Evolutionary conservation across 2,888 invertebrate genomes (phyloP).

Genomic region (Spodoptera picta): DNA sequence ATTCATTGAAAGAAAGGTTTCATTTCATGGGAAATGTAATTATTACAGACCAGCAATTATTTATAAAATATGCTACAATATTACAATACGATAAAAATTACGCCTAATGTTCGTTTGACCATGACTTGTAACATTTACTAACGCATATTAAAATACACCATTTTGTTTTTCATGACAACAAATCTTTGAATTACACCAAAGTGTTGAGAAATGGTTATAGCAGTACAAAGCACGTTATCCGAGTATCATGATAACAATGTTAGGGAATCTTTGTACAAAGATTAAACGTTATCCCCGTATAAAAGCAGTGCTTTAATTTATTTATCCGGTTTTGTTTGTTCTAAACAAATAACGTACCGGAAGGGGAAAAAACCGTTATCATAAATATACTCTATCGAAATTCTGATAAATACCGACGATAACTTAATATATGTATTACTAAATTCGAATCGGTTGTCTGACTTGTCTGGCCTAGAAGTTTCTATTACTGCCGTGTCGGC

Average conservation of each 20-base stretch:
- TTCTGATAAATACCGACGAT: background rate
- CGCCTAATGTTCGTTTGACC: too few species aligned
- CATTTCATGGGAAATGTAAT: constrained; percentile 23
- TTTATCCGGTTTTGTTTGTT: constrained; percentile 16
- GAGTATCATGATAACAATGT: constrained; percentile 10
- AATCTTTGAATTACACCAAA: too few species aligned
- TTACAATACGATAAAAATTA: background rate
- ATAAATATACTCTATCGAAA: too few species aligned
- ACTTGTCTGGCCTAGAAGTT: background rate
- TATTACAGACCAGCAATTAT: constrained; percentile 6
- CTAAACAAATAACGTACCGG: too few species aligned
- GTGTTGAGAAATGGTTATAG: too few species aligned
- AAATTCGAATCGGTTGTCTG: background rate
- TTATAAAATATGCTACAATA: constrained; percentile 1
- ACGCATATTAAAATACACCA: too few species aligned
- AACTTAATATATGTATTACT: constrained; percentile 2
- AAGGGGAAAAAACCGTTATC: constrained; percentile 1
- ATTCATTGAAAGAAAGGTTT: constrained; percentile 19
- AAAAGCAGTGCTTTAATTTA: constrained; percentile 11
- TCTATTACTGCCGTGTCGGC: constrained; percentile 1
- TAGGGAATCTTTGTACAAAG: constrained; percentile 8
- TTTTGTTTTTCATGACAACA: too few species aligned
- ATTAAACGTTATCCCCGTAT: constrained; percentile 18
- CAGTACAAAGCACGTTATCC: too few species aligned
- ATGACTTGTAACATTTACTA: too few species aligned